Base-by-base conservation (phyloP, 2,113 vertebrate species). In the Podarcis muralis region DNA sequence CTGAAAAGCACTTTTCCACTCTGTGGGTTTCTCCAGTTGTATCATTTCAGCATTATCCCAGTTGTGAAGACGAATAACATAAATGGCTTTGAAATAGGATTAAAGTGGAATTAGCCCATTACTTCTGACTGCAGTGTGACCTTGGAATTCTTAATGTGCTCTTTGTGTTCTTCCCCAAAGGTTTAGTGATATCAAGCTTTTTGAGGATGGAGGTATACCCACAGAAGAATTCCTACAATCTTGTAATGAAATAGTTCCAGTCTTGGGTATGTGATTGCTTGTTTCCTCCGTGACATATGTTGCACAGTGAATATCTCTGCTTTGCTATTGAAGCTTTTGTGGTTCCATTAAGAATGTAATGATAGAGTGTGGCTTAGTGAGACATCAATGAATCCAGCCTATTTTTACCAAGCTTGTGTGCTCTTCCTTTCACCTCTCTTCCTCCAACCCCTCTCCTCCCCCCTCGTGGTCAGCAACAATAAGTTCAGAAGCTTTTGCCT, bases 171-270 rank as follows among this genome's bases (percentile, higher is more conserved):
- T 87, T 87, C 59, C 37, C 23, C 78, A 90, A 96, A 99, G 99
- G 97, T 99, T 99, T 96, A 99, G 97, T 97, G 99, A 99, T 97
- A 98, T 99, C 95, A 97, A 97, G 91, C 98, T 99, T 97, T 97
- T 97, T 85, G 98, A 98, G 92, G 97, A 98, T 94, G 97, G 96
- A 90, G 99, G 98, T 95, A 99, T 99, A 96, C 99, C 99, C 85
- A 99, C 99, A 89, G 98, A 98, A 95, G 97, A 97, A 81, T 99
- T 99, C 97, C 97, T 99, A 97, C 98, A 98, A 65, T 99, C 99
- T 1, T 99, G 99, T 97, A 99, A 99, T 91, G 98, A 98, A 95
- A 98, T 99, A 96, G 98, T 99, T 90, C 99, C 99, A 9, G 98
- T 99, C 93, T 96, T 99, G 96, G 99, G 99, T 99, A 98, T 97